These are phyloP conservation scores for Periophthalmodon schlosseri DNA, from an alignment of 2,113 vertebrate species.

Conservation along the genomic window DNA sequence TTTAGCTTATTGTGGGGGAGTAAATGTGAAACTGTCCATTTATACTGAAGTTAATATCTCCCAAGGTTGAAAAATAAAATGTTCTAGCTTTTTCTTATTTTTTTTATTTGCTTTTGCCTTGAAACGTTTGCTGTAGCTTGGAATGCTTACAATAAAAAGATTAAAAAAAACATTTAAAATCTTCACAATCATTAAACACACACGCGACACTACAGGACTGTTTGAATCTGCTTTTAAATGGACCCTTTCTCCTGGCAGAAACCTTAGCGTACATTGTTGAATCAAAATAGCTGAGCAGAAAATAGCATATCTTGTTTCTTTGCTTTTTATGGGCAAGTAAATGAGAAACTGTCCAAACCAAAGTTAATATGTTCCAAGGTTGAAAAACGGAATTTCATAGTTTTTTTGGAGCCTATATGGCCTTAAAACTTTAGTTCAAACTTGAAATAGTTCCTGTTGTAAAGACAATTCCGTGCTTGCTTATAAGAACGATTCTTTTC, in stretches of 20 bases:
- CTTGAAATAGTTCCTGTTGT: background rate
- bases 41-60: background rate
- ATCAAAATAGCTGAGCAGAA: background rate
- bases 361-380: slow-evolving; percentile 1
- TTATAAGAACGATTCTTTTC: too few species aligned
- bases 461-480: too few species aligned
- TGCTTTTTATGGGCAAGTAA: background rate
- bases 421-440: background rate
- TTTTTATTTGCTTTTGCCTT: background rate
- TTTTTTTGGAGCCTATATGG: background rate
- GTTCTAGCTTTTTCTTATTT: background rate
- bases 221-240: background rate
- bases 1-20: background rate
- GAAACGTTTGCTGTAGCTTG: background rate
- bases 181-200: too few species aligned
- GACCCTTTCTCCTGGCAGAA: background rate
- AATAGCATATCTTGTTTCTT: too few species aligned
- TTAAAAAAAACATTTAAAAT: too few species aligned
- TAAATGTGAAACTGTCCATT: background rate
- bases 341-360: background rate
- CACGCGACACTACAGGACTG: background rate
- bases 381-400: background rate
- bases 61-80: slow-evolving; percentile 1
- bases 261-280: background rate
- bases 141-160: background rate